Evolutionary conservation across 1,140 invertebrate genomes (phyloP).

Genomic region (Rhyacophila brunnea): DNA sequence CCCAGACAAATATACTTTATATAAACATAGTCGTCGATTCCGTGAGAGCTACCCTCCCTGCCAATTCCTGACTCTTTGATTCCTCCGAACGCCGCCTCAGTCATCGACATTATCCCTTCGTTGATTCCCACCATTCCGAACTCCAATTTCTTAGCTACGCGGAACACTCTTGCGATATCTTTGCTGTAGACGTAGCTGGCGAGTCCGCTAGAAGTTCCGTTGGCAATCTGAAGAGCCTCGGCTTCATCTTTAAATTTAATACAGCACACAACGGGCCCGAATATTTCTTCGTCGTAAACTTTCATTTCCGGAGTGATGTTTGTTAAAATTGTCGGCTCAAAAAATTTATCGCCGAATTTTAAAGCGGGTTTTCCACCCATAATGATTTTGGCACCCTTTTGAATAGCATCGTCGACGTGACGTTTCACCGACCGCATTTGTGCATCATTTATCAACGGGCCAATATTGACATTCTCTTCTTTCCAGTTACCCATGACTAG

Average conservation of each 20-base stretch:
- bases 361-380: slow-evolving; percentile 73
- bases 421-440: slow-evolving; percentile 81
- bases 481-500: slow-evolving; percentile 83
- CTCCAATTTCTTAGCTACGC: slow-evolving; percentile 83
- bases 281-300: slow-evolving; percentile 89
- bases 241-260: slow-evolving; percentile 88
- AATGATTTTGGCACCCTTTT: slow-evolving; percentile 82
- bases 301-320: slow-evolving; percentile 78
- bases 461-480: slow-evolving; percentile 70
- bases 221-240: slow-evolving; percentile 82
- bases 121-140: slow-evolving; percentile 98
- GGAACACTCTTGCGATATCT: slow-evolving; percentile 89
- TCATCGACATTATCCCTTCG: slow-evolving; percentile 89
- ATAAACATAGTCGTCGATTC: slow-evolving; percentile 93
- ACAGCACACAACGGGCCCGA: slow-evolving; percentile 90
- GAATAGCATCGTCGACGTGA: slow-evolving; percentile 81
- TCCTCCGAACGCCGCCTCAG: slow-evolving; percentile 94
- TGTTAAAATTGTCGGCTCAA: slow-evolving; percentile 87
- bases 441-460: slow-evolving; percentile 87
- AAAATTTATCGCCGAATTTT: slow-evolving; percentile 76
- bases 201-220: slow-evolving; percentile 69
- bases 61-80: slow-evolving; percentile 97
- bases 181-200: slow-evolving; percentile 93
- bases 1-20: slow-evolving; percentile 93
- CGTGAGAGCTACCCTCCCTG: slow-evolving; percentile 91